These are phyloP conservation scores for Phycodurus eques DNA, from an alignment of 2,113 vertebrate genomes.

Conservation along the genomic window DNA sequence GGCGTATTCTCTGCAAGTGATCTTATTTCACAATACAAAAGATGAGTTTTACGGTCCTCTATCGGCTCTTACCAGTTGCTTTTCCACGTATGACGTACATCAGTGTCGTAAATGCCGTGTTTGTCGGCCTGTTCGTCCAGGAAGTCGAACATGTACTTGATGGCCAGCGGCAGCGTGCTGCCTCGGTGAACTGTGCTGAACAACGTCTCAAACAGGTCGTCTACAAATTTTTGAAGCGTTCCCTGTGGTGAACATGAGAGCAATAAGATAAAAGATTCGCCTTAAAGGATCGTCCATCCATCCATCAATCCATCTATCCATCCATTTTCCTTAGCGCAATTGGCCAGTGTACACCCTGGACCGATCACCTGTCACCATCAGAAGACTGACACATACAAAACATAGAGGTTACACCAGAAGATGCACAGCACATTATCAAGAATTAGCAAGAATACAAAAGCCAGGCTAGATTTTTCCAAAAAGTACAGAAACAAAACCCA, in stretches of 20 bases:
- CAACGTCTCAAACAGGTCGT: conserved; percentile 95
- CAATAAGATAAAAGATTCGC: neutral
- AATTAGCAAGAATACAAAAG: too few species aligned
- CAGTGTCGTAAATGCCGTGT: conserved; percentile 91
- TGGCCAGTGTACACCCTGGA: neutral
- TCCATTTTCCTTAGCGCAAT: neutral
- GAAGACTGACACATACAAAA: neutral
- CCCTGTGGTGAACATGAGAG: conserved; percentile 71
- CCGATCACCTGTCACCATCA: neutral
- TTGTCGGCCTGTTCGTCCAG: conserved; percentile 97
- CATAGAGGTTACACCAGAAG: too few species aligned
- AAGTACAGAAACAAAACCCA: neutral
- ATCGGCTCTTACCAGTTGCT: conserved; percentile 88
- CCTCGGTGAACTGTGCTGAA: conserved; percentile 97
- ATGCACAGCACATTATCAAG: too few species aligned
- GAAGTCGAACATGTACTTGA: conserved; percentile 99
- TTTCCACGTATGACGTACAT: conserved; percentile 98
- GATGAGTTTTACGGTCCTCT: neutral
- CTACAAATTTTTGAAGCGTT: conserved; percentile 97
- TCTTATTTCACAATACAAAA: neutral
- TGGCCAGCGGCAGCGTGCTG: conserved; percentile 91
- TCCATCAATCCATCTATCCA: too few species aligned
- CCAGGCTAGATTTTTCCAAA: neutral
- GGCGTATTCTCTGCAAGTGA: neutral
- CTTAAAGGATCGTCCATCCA: neutral